Evolutionary conservation across 2,888 invertebrate genomes (phyloP).

Genomic region (Pinctada fucata): DNA sequence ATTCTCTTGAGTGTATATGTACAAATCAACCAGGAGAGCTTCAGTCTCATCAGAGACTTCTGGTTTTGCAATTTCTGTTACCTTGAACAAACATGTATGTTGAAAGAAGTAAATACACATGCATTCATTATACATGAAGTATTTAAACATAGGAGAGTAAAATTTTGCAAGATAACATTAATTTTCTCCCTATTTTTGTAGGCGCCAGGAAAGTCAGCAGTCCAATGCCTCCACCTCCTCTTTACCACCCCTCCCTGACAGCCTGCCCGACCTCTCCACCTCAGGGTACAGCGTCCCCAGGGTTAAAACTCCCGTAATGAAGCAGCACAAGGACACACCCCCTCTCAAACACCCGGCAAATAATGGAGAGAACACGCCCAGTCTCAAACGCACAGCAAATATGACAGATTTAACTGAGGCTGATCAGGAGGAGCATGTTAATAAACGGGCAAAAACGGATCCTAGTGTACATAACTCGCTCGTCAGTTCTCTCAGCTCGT

Average conservation of each 20-base stretch:
- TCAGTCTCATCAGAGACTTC: no score
- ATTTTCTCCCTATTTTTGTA: conserved; percentile 31
- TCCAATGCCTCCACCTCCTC: conserved; percentile 65
- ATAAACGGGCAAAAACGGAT: conserved; percentile 35
- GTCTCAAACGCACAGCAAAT: conserved; percentile 38
- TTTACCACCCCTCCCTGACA: conserved; percentile 61
- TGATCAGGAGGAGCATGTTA: conserved; percentile 40
- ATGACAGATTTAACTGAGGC: conserved; percentile 44
- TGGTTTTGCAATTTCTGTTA: no score
- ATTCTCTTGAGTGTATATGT: no score
- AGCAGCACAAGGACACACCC: conserved; percentile 45
- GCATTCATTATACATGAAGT: no score
- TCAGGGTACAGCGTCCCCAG: conserved; percentile 53
- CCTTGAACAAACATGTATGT: no score
- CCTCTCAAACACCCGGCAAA: conserved; percentile 43
- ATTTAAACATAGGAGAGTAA: no score
- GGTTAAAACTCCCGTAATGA: conserved; percentile 47
- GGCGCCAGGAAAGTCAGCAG: conserved; percentile 67
- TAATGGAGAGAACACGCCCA: conserved; percentile 1
- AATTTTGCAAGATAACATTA: no score
- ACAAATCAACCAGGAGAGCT: no score
- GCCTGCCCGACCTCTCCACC: conserved; percentile 59
- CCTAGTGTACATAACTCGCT: conserved; percentile 57
- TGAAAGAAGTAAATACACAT: no score
- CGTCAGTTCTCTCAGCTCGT: conserved; percentile 61